A percentile compares a stretch with the other conserved stretches of the same genome.
Conservation (phyloP, 2,113 vertebrate species). For the Coryphaenoides rupestris region DNA sequence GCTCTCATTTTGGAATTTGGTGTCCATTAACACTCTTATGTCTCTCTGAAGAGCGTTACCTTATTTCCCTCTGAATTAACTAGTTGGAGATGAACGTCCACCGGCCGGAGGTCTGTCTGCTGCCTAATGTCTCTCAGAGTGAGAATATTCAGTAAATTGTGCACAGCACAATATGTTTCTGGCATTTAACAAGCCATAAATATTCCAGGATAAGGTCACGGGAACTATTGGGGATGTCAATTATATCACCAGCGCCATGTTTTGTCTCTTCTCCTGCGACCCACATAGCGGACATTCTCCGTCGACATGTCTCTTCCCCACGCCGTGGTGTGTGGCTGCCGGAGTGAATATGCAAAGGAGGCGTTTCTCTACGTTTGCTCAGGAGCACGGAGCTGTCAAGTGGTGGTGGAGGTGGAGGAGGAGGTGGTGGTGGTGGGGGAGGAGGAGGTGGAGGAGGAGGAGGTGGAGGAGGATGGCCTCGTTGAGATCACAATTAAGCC, state of each 20-base stretch:
- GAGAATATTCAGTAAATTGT: neutral
- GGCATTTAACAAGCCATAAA: neutral
- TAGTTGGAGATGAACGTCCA: too few species aligned
- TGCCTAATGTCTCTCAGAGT: too few species aligned
- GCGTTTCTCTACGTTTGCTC: conserved; percentile 54
- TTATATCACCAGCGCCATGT: too few species aligned
- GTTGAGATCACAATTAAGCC: conserved; percentile 75
- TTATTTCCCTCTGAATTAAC: too few species aligned
- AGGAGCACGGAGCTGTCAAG: conserved; percentile 62
- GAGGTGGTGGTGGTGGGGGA: conserved; percentile 57
- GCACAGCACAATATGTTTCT: neutral
- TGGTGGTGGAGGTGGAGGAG: conserved; percentile 55
- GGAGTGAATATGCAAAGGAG: conserved; percentile 65
- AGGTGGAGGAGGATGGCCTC: conserved; percentile 57
- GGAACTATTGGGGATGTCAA: too few species aligned
- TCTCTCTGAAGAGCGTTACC: too few species aligned
- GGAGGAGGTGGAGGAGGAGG: too few species aligned
- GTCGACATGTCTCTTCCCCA: conserved; percentile 29
- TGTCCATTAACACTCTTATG: too few species aligned
- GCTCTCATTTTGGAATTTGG: too few species aligned
- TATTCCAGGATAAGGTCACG: neutral
- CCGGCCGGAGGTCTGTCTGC: too few species aligned
- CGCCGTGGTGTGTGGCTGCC: conserved; percentile 27
- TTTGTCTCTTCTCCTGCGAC: neutral
- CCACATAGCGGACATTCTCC: conserved; percentile 17